Base-by-base conservation (phyloP, 2,113 vertebrate species). In the Melanostigma gelatinosum region DNA sequence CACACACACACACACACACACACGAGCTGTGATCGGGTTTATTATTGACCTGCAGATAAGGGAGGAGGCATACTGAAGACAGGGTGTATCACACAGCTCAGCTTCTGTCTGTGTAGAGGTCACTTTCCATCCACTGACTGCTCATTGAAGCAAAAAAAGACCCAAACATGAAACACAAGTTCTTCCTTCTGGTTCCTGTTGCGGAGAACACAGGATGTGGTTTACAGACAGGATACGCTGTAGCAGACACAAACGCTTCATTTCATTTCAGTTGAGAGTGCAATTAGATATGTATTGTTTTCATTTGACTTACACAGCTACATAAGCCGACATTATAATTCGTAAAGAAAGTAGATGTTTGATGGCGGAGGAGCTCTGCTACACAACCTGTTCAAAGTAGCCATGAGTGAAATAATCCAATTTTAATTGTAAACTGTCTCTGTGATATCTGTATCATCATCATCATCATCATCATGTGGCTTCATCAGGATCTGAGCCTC, bases 41-140 rank as follows among this genome's bases (percentile, higher is more conserved):
- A 90, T 88, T 66, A 89, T 90, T 91, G 78, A 91, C 88, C 48
- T 36, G 68, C 63, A 85, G 71, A 82, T 87, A 84, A 77, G 6
- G 20, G 29, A 65, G 12, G 67, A 77, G 54, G 7, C n/a, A 54
- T 1, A 10, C 22, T 4, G 48, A 29, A 57, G 38, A 61, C 29
- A 29, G 29, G 2, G 3, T 29, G 29, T 29, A 12, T 55, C 20
- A 77, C 42, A 48, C 24, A 57, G 55, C 24, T 57, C 55, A 29
- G 15, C 8, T 18, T 55, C 9, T 46, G 24, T 48, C 16, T 66
- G 62, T 46, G 63, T 4, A 16, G 7, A 44, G 22, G 42, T 8
- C 29, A 61, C 40, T 7, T 61, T 50, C 50, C 13, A 74, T 48
- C 13, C 4, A 9, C 40, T 27, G n/a, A 66, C 12, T 20, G 3